Conservation (phyloP, 1,140 invertebrate species). For the Ceratitis capitata region DNA sequence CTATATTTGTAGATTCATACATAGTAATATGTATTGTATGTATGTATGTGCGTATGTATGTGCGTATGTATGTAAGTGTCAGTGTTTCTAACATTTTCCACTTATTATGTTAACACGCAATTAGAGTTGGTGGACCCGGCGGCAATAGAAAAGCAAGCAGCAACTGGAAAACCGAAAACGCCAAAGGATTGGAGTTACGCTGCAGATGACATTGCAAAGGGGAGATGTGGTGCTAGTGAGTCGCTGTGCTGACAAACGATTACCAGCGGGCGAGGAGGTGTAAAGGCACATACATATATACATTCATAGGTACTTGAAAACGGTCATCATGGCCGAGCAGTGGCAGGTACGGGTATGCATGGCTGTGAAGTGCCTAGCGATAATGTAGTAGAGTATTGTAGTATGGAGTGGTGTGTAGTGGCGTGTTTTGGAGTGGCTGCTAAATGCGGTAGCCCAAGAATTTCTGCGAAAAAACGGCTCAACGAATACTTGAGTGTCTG, state of each 20-base stretch:
- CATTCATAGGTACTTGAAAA: not conserved
- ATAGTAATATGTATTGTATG: not conserved
- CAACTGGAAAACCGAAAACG: not conserved
- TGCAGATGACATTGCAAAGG: not conserved
- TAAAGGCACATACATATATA: too few relatives aligned
- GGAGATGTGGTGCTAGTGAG: not conserved
- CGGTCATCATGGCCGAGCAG: not conserved
- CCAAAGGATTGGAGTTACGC: not conserved
- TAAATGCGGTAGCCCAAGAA: constrained; percentile 31
- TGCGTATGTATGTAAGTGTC: not conserved
- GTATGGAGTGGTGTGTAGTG: not conserved
- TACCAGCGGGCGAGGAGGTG: not conserved
- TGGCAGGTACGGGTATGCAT: not conserved
- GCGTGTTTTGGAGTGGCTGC: not conserved
- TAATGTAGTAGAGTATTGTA: not conserved
- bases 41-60: not conserved
- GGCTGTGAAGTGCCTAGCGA: not conserved
- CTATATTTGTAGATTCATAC: not conserved
- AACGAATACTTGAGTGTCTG: not conserved
- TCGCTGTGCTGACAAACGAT: not conserved
- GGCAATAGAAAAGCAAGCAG: not conserved
- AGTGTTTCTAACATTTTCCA: not conserved
- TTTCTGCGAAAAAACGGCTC: constrained; percentile 23
- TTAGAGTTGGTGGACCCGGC: not conserved
- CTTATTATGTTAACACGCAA: constrained; percentile 30